Percentiles rank a stretch among this genome's conserved stretches.
Evolutionary conservation across 2,113 vertebrate species (phyloP).

Genomic region (Rallus limicola): DNA sequence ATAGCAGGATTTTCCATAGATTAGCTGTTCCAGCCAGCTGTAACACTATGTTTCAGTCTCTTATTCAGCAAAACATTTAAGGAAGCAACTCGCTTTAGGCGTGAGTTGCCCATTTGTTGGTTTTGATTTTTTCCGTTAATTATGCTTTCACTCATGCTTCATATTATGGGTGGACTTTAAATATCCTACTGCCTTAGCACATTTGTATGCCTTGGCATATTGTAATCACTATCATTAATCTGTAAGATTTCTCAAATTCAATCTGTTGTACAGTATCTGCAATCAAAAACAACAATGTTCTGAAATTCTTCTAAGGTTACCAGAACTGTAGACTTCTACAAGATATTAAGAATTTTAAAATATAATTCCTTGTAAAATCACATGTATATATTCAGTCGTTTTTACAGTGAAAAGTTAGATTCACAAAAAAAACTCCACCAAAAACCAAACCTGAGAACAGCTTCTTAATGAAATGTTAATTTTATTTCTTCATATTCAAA

Average conservation of each 20-base stretch:
- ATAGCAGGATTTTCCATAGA: background rate
- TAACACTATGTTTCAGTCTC: background rate
- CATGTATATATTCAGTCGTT: background rate
- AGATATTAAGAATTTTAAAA: background rate
- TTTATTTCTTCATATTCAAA: slow-evolving; percentile 49
- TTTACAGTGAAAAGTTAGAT: background rate
- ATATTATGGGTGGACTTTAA: background rate
- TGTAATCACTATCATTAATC: background rate
- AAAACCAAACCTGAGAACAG: background rate
- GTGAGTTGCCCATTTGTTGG: background rate
- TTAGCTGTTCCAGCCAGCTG: background rate
- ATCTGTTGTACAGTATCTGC: background rate
- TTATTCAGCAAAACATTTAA: slow-evolving; percentile 30
- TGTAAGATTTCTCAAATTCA: background rate
- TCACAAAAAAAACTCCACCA: background rate
- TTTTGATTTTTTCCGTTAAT: background rate
- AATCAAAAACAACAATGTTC: background rate
- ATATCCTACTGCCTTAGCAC: background rate
- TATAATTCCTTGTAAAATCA: background rate
- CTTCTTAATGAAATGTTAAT: slow-evolving; percentile 52
- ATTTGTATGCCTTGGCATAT: background rate
- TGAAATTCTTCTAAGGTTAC: background rate
- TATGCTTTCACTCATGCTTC: background rate
- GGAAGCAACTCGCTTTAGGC: background rate
- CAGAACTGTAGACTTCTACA: background rate